phyloP scores from a whole-genome alignment of 2,113 vertebrate genomes.

The Varanus komodoensis region DNA sequence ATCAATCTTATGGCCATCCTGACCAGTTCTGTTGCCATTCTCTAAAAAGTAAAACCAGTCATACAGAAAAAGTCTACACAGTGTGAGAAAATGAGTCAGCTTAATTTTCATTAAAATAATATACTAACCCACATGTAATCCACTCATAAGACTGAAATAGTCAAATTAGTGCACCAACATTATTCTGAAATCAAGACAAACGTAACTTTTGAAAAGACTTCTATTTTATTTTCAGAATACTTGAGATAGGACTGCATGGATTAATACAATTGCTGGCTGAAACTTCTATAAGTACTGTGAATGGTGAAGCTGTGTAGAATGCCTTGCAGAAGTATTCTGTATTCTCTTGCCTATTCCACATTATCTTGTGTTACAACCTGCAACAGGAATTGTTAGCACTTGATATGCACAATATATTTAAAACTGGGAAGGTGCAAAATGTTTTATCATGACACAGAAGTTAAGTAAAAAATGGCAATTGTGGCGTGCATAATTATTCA shows the following conservation, averaged over 20 bases:
- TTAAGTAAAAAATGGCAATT: no score
- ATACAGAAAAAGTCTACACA: not conserved
- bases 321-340: no score
- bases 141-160: not conserved
- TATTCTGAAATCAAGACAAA: not conserved
- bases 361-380: no score
- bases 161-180: not conserved
- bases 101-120: not conserved
- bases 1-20: slow-evolving; percentile 49
- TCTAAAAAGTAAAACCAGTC: not conserved
- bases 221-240: not conserved
- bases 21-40: not conserved
- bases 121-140: no score
- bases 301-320: no score
- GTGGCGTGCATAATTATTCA: no score
- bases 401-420: no score
- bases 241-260: not conserved
- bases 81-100: not conserved
- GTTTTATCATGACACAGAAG: no score
- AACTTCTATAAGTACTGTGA: no score
- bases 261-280: not conserved
- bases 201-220: not conserved
- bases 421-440: no score
- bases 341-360: no score
- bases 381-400: no score